phyloP scores from a whole-genome alignment of 1,140 invertebrate genomes.

The Aethina tumida region DNA sequence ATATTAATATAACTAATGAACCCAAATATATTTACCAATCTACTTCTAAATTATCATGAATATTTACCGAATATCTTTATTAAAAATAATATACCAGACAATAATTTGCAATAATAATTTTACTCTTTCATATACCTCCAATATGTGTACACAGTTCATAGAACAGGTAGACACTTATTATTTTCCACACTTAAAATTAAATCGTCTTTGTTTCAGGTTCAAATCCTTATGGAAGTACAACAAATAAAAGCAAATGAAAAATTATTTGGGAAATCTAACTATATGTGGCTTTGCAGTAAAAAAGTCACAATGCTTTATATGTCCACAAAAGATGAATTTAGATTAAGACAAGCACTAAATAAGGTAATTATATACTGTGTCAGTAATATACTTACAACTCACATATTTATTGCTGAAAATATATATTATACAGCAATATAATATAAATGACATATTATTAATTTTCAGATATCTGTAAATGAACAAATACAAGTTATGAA shows the following conservation, averaged over 20 bases:
- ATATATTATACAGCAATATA: slow-evolving; percentile 1
- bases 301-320: slow-evolving; percentile 20
- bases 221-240: slow-evolving; percentile 26
- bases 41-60: no score
- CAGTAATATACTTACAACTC: neutral
- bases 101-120: no score
- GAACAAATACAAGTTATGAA: slow-evolving; percentile 24
- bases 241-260: slow-evolving; percentile 24
- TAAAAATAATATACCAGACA: no score
- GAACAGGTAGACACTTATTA: slow-evolving; percentile 17
- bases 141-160: slow-evolving; percentile 23
- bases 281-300: slow-evolving; percentile 27
- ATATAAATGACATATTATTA: slow-evolving; percentile 1
- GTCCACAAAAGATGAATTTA: slow-evolving; percentile 23
- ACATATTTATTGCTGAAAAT: slow-evolving; percentile 1
- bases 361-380: slow-evolving; percentile 15
- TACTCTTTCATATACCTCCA: no score
- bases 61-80: no score
- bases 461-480: slow-evolving; percentile 21
- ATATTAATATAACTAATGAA: no score
- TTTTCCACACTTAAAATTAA: neutral
- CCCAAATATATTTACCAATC: no score
- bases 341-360: slow-evolving; percentile 21
- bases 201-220: slow-evolving; percentile 16
- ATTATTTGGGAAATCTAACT: slow-evolving; percentile 22